These are phyloP conservation scores for Ptilodon capucinus DNA, from an alignment of 2,888 invertebrate species.

Conservation along the genomic window DNA sequence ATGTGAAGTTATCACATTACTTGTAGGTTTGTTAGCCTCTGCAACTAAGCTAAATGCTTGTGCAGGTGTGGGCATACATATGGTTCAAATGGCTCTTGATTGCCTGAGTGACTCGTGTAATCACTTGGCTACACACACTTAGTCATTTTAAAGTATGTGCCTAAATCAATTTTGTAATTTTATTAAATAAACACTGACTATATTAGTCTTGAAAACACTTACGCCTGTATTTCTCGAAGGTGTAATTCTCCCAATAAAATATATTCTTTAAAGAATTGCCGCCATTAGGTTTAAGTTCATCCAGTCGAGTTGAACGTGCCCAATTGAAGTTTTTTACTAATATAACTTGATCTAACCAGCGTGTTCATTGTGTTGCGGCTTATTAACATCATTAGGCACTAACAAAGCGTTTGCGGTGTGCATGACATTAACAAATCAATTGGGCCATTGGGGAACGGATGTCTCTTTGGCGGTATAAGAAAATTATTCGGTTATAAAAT, in stretches of 20 bases:
- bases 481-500: too few relatives aligned
- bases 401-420: slow-evolving; percentile 33
- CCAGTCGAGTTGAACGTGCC: slow-evolving; percentile 8
- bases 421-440: slow-evolving; percentile 32
- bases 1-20: too few relatives aligned
- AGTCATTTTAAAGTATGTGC: too few relatives aligned
- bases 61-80: too few relatives aligned
- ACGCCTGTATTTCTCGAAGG: neutral
- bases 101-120: too few relatives aligned
- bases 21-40: too few relatives aligned
- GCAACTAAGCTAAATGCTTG: too few relatives aligned
- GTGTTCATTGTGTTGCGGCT: slow-evolving; percentile 27
- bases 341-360: slow-evolving; percentile 16
- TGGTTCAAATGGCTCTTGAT: too few relatives aligned
- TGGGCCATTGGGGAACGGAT: slow-evolving; percentile 2
- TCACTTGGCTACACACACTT: too few relatives aligned
- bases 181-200: too few relatives aligned
- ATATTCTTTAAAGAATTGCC: neutral
- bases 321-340: slow-evolving; percentile 17
- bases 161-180: too few relatives aligned
- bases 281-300: neutral
- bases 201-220: neutral
- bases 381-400: slow-evolving; percentile 36
- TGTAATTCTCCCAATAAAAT: neutral
- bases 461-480: neutral